Conservation (phyloP, 2,113 vertebrate genomes). For the Ancistrus triradiatus region DNA sequence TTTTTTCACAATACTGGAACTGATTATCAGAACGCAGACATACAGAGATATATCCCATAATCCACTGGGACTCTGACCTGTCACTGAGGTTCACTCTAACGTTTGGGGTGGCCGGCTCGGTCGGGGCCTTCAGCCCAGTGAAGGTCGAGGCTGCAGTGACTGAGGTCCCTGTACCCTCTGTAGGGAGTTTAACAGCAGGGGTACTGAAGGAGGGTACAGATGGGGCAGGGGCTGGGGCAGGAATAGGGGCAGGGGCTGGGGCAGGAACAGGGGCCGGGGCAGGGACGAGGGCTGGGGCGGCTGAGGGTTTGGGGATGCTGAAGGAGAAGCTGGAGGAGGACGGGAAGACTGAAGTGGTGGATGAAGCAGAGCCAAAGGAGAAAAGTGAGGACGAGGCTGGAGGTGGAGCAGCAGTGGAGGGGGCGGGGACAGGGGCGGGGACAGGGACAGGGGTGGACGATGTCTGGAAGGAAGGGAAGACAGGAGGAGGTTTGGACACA, state of each 20-base stretch:
- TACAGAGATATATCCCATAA: too few species aligned
- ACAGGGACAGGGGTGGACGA: constrained; percentile 22
- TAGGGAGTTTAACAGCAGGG: constrained; percentile 51
- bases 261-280: too few species aligned
- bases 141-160: constrained; percentile 53
- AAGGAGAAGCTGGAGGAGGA: constrained; percentile 63
- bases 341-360: neutral
- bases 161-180: constrained; percentile 41
- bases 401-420: constrained; percentile 42
- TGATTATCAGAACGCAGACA: too few species aligned
- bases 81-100: constrained; percentile 86
- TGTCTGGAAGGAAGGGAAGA: constrained; percentile 33
- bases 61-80: too few species aligned
- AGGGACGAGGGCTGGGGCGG: constrained; percentile 46
- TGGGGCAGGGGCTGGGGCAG: too few species aligned
- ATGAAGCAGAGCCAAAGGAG: constrained; percentile 12
- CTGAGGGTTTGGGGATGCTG: constrained; percentile 55
- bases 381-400: constrained; percentile 52
- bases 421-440: constrained; percentile 47
- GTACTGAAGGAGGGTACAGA: constrained; percentile 48
- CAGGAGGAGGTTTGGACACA: neutral
- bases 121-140: constrained; percentile 49
- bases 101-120: constrained; percentile 57
- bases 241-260: neutral
- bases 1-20: too few species aligned